Percentiles rank a stretch among this genome's conserved stretches.
phyloP scores from a whole-genome alignment of 2,113 vertebrate species.

The Connochaetes taurinus region DNA sequence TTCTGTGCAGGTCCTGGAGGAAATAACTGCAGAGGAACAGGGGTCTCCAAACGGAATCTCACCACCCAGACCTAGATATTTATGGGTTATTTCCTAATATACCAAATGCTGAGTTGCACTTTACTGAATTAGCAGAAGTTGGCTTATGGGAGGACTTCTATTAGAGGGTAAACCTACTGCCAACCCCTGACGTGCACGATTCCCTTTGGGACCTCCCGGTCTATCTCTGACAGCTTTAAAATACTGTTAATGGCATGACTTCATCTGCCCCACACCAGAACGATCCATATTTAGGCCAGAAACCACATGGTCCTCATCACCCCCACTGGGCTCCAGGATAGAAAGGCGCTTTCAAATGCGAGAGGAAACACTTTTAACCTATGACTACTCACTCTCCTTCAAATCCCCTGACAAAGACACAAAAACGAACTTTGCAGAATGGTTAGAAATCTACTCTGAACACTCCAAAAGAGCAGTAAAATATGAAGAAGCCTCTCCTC shows the following conservation, averaged over 20 bases:
- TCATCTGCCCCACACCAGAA: conserved; percentile 28
- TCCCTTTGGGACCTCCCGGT: conserved; percentile 30
- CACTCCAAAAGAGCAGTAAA: not conserved
- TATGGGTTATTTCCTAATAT: not conserved
- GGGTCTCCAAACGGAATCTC: not conserved
- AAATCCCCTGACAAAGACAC: not conserved
- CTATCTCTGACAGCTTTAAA: conserved; percentile 59
- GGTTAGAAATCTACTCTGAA: not conserved
- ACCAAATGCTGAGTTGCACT: conserved; percentile 35
- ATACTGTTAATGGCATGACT: conserved; percentile 56
- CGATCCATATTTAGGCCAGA: conserved; percentile 53
- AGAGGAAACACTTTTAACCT: not conserved
- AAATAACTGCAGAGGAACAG: not conserved
- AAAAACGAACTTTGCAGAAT: not conserved
- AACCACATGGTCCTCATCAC: conserved; percentile 41
- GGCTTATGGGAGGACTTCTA: conserved; percentile 30
- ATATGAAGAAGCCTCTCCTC: not conserved
- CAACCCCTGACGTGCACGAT: not conserved
- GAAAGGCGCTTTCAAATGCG: not conserved
- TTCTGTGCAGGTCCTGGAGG: not conserved
- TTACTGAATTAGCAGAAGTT: conserved; percentile 38
- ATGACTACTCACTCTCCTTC: not conserved
- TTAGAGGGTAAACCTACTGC: conserved; percentile 17
- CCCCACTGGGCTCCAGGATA: not conserved
- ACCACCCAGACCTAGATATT: not conserved